phyloP scores from a whole-genome alignment of 1,140 invertebrate species.

The Sycobia sp. region DNA sequence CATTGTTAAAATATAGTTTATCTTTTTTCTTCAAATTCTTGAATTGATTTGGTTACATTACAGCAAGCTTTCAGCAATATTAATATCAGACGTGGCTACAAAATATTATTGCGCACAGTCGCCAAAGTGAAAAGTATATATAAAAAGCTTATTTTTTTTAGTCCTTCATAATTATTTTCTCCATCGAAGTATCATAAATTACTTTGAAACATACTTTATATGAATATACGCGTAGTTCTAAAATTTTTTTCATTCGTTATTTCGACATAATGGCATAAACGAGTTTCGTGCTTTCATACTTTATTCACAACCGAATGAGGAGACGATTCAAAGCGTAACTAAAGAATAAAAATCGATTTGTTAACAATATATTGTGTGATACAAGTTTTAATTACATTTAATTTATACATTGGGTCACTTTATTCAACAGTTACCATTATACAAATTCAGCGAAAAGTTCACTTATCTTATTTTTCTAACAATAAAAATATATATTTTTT shows the following conservation, averaged over 20 bases:
- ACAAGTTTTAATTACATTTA: conserved; percentile 13
- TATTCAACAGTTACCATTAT: not conserved
- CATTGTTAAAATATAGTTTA: conserved; percentile 31
- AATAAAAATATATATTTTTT: too few relatives aligned
- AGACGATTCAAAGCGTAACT: conserved; percentile 44
- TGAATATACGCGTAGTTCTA: too few relatives aligned
- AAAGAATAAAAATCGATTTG: conserved; percentile 38
- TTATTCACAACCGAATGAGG: conserved; percentile 57
- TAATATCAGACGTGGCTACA: conserved; percentile 2
- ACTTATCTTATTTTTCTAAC: not conserved
- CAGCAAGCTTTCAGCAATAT: conserved; percentile 19
- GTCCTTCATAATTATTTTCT: conserved; percentile 14
- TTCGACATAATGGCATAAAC: conserved; percentile 5
- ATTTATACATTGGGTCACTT: conserved; percentile 7
- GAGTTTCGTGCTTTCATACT: conserved; percentile 34
- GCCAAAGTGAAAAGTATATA: conserved; percentile 32
- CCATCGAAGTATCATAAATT: conserved; percentile 11
- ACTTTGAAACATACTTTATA: conserved; percentile 8
- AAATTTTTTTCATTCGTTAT: conserved; percentile 20
- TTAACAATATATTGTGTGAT: conserved; percentile 17
- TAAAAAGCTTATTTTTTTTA: conserved; percentile 20
- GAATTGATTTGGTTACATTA: conserved; percentile 1
- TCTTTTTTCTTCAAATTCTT: conserved; percentile 11
- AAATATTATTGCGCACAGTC: conserved; percentile 18
- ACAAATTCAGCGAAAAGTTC: conserved; percentile 21